Conservation (phyloP, 2,113 vertebrate genomes). For the Lethenteron reissneri region DNA sequence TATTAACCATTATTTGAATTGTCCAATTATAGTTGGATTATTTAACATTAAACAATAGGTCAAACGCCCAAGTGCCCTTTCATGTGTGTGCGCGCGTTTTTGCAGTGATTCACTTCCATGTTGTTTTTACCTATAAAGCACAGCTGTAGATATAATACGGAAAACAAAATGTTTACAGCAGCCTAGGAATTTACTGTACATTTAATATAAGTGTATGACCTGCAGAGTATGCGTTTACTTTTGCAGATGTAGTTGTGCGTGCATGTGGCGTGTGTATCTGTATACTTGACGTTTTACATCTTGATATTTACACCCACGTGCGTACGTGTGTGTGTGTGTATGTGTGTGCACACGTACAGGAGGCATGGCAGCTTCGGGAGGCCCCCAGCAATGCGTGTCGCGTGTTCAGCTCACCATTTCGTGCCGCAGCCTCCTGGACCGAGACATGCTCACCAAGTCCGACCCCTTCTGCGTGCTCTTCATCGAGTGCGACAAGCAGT, state of each 20-base stretch:
- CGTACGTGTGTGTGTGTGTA: slow-evolving; percentile 2
- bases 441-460: neutral
- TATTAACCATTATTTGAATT: neutral
- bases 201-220: neutral
- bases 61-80: neutral
- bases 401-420: slow-evolving; percentile 6
- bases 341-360: neutral
- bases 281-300: neutral
- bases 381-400: neutral
- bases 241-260: neutral
- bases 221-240: neutral
- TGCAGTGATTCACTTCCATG: neutral
- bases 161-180: neutral
- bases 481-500: neutral
- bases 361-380: neutral
- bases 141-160: neutral
- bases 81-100: neutral
- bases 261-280: neutral
- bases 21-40: neutral
- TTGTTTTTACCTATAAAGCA: neutral
- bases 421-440: slow-evolving; percentile 1
- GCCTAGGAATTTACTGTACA: neutral
- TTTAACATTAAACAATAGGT: neutral
- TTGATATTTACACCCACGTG: neutral
- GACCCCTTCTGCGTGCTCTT: slow-evolving; percentile 4